phyloP scores from a whole-genome alignment of 2,888 invertebrate species.

The Imbricaverruca yamaguchii region DNA sequence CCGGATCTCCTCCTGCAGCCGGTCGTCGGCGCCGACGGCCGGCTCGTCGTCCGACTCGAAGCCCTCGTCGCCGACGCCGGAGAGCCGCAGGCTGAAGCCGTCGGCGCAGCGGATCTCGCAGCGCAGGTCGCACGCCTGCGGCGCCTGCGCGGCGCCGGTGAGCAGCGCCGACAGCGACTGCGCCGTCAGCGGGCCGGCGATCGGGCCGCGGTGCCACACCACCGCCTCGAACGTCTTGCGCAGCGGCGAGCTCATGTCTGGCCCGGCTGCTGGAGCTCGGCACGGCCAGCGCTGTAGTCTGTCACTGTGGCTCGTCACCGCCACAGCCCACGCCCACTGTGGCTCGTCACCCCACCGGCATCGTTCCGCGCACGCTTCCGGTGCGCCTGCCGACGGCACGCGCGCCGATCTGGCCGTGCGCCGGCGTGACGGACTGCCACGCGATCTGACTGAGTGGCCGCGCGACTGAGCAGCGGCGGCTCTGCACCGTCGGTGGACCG shows the following conservation, averaged over 20 bases:
- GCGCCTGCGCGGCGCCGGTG: not conserved
- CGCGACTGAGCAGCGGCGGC: no score
- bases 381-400: not conserved
- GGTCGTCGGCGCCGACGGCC: slow-evolving; percentile 30
- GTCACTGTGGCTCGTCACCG: not conserved
- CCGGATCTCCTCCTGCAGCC: not conserved
- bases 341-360: not conserved
- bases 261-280: no score
- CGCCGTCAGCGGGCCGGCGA: not conserved
- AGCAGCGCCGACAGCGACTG: not conserved
- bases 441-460: not conserved
- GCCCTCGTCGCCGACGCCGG: slow-evolving; percentile 42
- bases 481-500: no score
- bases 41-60: slow-evolving; percentile 46
- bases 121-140: not conserved
- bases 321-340: not conserved
- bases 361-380: not conserved
- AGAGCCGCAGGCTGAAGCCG: not conserved
- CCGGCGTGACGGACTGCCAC: not conserved
- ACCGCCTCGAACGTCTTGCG: not conserved
- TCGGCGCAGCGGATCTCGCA: not conserved
- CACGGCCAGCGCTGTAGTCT: not conserved
- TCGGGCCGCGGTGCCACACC: not conserved
- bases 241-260: not conserved
- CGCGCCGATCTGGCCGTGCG: not conserved